phyloP scores from a whole-genome alignment of 2,113 vertebrate species.

The Eurystomus gularis region DNA sequence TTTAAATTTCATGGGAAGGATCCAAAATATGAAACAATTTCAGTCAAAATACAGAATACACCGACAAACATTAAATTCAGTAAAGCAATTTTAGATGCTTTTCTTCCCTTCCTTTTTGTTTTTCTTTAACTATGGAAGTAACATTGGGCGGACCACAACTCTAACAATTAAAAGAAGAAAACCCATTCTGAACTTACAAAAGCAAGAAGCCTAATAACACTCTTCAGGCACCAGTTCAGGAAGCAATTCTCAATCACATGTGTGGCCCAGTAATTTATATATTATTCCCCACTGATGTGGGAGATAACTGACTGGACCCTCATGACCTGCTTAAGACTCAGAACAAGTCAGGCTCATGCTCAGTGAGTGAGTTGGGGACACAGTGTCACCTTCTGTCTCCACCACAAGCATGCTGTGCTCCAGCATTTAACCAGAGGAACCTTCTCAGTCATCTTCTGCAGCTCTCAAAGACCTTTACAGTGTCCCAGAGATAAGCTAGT shows the following conservation, averaged over 20 bases:
- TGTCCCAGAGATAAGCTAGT: background rate
- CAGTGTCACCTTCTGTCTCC: background rate
- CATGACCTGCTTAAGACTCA: background rate
- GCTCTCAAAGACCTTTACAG: background rate
- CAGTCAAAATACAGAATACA: background rate
- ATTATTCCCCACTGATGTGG: background rate
- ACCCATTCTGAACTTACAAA: background rate
- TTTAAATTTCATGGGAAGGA: background rate
- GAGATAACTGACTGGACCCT: background rate
- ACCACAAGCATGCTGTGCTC: background rate
- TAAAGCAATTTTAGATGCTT: background rate
- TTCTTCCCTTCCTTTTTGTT: no score
- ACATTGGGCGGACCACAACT: background rate
- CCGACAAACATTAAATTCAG: background rate
- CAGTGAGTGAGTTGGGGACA: background rate
- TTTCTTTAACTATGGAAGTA: background rate
- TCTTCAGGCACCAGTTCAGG: background rate
- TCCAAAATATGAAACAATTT: background rate
- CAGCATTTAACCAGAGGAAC: background rate
- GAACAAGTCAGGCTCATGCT: background rate
- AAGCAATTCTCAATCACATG: background rate
- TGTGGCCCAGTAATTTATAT: background rate
- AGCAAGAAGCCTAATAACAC: no score
- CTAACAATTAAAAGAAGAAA: background rate
- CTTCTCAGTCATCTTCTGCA: background rate